Conservation (phyloP, 2,888 invertebrate species). For the Polia nebulosa region DNA sequence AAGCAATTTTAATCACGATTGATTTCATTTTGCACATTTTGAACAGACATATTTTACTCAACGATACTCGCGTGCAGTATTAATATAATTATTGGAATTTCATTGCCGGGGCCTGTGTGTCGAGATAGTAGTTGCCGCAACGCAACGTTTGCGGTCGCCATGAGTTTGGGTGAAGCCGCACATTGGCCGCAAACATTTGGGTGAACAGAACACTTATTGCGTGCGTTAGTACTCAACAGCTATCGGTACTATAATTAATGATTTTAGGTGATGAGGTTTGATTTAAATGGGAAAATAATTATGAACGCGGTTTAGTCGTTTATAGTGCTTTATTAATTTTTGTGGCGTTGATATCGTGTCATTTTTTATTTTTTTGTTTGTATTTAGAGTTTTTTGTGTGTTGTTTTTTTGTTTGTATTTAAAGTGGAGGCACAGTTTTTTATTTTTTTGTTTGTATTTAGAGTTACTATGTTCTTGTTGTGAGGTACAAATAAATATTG, state of each 20-base stretch:
- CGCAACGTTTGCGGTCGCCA: conserved; percentile 78
- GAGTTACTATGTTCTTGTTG: no score
- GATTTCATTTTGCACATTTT: conserved; percentile 45
- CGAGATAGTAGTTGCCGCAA: conserved; percentile 71
- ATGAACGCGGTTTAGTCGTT: not conserved
- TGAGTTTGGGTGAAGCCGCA: conserved; percentile 74
- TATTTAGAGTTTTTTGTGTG: no score
- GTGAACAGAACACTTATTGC: conserved; percentile 73
- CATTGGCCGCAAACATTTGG: conserved; percentile 74
- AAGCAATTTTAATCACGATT: conserved; percentile 45
- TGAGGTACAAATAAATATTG: no score
- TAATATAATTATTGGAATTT: conserved; percentile 79
- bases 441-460: no score
- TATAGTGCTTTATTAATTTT: not conserved
- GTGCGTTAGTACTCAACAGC: conserved; percentile 55
- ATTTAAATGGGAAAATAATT: conserved; percentile 34
- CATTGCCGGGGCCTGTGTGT: conserved; percentile 70
- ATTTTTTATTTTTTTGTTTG: no score
- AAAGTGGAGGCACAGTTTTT: no score
- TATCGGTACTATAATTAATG: conserved; percentile 41
- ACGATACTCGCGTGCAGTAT: conserved; percentile 65
- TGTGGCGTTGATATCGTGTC: conserved; percentile 2
- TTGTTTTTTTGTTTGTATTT: no score
- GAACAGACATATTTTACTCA: conserved; percentile 43
- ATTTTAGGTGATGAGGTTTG: conserved; percentile 36